A percentile compares a stretch with the other conserved stretches of the same genome.
Evolutionary conservation across 2,888 invertebrate genomes (phyloP).

Genomic region (Bugulina stolonifera): DNA sequence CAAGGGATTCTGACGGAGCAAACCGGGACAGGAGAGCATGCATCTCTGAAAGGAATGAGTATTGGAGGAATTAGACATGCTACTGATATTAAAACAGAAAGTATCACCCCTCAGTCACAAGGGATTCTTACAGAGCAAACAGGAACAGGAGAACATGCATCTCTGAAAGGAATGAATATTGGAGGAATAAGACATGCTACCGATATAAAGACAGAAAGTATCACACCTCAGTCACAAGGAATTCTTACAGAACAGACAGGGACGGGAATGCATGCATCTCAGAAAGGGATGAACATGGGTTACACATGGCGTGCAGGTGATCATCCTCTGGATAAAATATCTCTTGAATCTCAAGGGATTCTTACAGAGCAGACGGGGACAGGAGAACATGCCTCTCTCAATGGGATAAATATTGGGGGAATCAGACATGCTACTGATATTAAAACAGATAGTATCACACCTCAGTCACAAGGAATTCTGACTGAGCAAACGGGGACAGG

Average conservation of each 20-base stretch:
- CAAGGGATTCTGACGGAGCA: neutral
- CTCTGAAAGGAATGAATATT: neutral
- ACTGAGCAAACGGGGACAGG: neutral
- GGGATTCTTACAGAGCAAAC: neutral
- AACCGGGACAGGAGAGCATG: neutral
- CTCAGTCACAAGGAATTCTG: neutral
- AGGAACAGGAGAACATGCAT: neutral
- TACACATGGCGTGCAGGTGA: neutral
- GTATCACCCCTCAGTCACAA: neutral
- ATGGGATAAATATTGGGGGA: constrained; percentile 6
- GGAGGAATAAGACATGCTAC: constrained; percentile 5
- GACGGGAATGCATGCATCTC: constrained; percentile 26
- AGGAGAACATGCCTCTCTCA: neutral
- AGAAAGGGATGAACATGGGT: constrained; percentile 6
- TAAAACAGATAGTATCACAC: neutral
- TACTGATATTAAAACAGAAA: neutral
- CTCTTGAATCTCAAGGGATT: neutral
- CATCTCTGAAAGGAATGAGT: constrained; percentile 16
- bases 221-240: neutral
- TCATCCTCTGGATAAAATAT: neutral
- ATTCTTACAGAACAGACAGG: neutral
- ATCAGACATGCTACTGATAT: neutral
- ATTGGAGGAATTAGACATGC: neutral
- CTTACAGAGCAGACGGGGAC: neutral
- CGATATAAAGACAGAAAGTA: neutral